These are phyloP conservation scores for Distichodus sexfasciatus DNA, from an alignment of 2,797 vertebrate genomes.

Conservation along the genomic window DNA sequence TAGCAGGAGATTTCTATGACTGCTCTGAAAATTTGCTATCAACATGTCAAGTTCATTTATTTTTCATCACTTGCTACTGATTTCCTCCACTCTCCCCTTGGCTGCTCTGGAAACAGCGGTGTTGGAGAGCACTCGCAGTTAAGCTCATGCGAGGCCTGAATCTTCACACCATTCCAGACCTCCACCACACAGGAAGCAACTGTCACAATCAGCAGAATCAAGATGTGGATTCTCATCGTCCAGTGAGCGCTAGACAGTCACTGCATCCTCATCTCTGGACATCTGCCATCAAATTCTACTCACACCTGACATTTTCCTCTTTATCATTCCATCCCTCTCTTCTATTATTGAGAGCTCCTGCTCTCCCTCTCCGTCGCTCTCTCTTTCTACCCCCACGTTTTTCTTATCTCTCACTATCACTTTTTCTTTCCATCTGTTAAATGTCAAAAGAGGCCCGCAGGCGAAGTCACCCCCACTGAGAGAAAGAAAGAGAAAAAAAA, in stretches of 20 bases:
- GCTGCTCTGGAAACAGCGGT: too few relatives aligned
- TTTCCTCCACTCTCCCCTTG: background rate
- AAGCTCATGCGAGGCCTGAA: background rate
- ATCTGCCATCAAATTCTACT: conserved; percentile 10
- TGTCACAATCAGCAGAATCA: too few relatives aligned
- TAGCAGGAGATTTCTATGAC: background rate
- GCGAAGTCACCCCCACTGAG: background rate
- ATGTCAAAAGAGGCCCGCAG: conserved; percentile 1
- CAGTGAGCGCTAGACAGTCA: too few relatives aligned
- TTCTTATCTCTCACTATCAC: background rate
- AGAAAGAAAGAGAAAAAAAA: background rate
- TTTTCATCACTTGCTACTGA: background rate
- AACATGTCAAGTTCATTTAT: background rate
- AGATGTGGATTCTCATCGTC: too few relatives aligned
- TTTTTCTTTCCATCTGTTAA: conserved; percentile 25
- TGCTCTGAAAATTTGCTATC: background rate
- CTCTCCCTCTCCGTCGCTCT: background rate
- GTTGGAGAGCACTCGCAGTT: too few relatives aligned
- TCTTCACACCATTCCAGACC: background rate
- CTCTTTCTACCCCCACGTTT: background rate
- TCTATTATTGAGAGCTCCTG: conserved; percentile 2
- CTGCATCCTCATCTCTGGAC: too few relatives aligned
- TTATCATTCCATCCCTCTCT: conserved; percentile 12
- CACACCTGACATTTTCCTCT: conserved; percentile 29
- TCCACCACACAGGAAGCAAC: background rate